Base-by-base conservation (phyloP, 2,113 vertebrate genomes). In the Mobula birostris region DNA sequence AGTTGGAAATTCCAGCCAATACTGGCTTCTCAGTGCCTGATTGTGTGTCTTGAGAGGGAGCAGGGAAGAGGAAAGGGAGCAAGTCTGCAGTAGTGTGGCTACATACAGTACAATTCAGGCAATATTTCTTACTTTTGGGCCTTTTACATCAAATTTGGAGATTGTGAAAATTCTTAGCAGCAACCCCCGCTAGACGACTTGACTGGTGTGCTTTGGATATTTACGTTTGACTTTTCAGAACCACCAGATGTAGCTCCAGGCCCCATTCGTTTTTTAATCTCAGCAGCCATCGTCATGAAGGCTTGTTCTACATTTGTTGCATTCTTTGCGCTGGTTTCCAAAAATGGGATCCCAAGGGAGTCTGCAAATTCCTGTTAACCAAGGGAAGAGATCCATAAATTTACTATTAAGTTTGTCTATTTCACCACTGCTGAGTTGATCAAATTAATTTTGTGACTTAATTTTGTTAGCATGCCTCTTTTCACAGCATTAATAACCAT, bases 231-330 rank as follows among this genome's bases (percentile, higher is more conserved):
- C 96, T 98, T 99, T 96, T 99, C 98, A 0, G 97, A 95, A 94
- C 98, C 96, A 15, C 98, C 98, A 94, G 98, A 97, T 91, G 98
- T 98, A 91, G 98, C 98, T 95, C 98, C 98, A 19, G 99, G 98
- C 36, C 98, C 98, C 98, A 99, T 99, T 95, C 98, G 97, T 97
- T 98, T 99, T 97, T 99, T 99, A 96, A 99, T 99, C 97, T 99
- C 98, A 0, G 98, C 99, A 94, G 98, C 98, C 99, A 99, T 99
- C 94, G 98, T 99, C 98, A 99, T 99, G 97, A 99, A 99, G 97
- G 98, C 99, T 97, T 99, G 99, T 97, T 99, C 99, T 97, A 99
- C 99, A 94, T 99, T 99, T 95, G 98, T 99, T 97, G 98, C 97
- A 4, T 99, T 99, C 97, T 99, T 99, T 95, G 99, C 99, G 95